Conservation (phyloP, 2,113 vertebrate genomes). For the Triplophysa siluroides region DNA sequence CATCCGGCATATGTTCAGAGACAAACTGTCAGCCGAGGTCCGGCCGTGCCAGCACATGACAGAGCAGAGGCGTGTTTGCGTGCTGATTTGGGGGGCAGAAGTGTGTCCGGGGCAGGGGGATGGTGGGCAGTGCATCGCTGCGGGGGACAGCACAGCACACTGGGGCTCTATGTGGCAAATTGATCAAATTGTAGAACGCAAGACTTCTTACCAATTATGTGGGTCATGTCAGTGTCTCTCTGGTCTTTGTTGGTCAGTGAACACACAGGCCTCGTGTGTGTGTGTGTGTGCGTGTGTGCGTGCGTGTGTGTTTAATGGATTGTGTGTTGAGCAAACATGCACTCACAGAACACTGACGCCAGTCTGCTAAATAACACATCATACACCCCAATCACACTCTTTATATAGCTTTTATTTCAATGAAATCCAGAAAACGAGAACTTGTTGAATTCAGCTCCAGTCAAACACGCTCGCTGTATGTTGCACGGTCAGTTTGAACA, state of each 20-base stretch:
- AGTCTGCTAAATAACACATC: constrained; percentile 44
- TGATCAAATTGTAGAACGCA: constrained; percentile 79
- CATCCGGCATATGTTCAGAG: constrained; percentile 79
- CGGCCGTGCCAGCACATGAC: constrained; percentile 53
- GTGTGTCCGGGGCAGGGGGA: constrained; percentile 54
- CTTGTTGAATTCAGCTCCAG: no score
- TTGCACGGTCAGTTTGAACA: no score
- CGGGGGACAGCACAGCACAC: constrained; percentile 69
- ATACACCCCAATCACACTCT: no score
- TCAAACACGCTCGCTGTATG: no score
- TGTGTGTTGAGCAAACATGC: constrained; percentile 58
- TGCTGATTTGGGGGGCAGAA: constrained; percentile 67
- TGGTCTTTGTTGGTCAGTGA: constrained; percentile 70
- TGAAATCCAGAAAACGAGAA: no score
- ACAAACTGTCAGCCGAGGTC: constrained; percentile 76
- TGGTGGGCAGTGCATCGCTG: constrained; percentile 59
- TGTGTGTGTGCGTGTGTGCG: constrained; percentile 35
- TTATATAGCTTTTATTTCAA: no score
- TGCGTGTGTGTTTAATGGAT: constrained; percentile 41
- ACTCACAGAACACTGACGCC: constrained; percentile 64
- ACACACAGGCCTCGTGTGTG: constrained; percentile 24
- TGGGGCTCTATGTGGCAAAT: constrained; percentile 73
- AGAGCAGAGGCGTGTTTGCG: constrained; percentile 67
- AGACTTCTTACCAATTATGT: constrained; percentile 78
- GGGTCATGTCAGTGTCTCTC: constrained; percentile 78